Evolutionary conservation across 2,888 invertebrate species (phyloP).

Genomic region (Suillia variegata): DNA sequence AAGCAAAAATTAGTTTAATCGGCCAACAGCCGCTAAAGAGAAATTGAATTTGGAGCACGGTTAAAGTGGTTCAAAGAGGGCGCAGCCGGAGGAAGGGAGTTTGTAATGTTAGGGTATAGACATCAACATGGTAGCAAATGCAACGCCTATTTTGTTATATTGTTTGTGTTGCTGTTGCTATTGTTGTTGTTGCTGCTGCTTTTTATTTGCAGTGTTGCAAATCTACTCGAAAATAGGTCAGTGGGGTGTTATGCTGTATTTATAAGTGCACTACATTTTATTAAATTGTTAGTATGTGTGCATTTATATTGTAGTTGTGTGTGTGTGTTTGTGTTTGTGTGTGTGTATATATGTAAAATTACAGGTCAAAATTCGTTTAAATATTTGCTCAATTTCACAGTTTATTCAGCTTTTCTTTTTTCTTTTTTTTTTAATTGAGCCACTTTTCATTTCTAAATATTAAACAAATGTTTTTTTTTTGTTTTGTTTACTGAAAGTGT

Average conservation of each 20-base stretch:
- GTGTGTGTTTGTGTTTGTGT: conserved; percentile 15
- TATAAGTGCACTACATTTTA: too few species aligned
- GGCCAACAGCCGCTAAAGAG: too few species aligned
- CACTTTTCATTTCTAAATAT: too few species aligned
- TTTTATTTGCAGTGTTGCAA: conserved; percentile 34
- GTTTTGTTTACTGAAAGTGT: not conserved
- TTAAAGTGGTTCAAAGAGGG: too few species aligned
- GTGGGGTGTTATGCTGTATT: conserved; percentile 42
- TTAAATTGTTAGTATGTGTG: conserved; percentile 6
- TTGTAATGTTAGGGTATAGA: too few species aligned
- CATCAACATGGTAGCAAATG: not conserved
- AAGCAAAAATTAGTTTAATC: too few species aligned
- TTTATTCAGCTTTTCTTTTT: not conserved
- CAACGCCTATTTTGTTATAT: conserved; percentile 1
- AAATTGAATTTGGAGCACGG: too few species aligned
- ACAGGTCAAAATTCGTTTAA: conserved; percentile 42
- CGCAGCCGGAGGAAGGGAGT: too few species aligned
- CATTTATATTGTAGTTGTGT: not conserved
- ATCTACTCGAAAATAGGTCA: conserved; percentile 54
- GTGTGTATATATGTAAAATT: conserved; percentile 25
- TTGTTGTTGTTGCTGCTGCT: conserved; percentile 13
- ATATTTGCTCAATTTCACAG: conserved; percentile 8
- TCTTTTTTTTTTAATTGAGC: too few species aligned
- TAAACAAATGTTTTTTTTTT: too few species aligned
- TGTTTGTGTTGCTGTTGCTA: not conserved